Conservation (phyloP, 2,113 vertebrate species). For the Myotis lucifugus region DNA sequence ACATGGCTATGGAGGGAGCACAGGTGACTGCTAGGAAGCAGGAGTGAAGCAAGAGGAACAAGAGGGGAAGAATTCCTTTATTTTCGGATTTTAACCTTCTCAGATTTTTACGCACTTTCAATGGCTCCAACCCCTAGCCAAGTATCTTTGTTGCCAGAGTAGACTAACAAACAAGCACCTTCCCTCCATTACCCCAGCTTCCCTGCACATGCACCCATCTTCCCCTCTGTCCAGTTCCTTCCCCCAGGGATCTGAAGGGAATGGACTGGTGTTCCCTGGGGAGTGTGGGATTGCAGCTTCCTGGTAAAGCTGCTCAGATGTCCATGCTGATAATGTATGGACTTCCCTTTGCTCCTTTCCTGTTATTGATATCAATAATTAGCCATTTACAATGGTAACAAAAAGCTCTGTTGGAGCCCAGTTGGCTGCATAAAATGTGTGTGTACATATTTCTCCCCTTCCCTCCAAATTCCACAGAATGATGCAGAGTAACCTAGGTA, state of each 20-base stretch:
- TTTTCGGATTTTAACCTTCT: too few species aligned
- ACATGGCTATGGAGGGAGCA: too few species aligned
- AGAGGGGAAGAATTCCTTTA: too few species aligned
- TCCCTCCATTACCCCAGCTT: neutral
- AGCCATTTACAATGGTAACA: neutral
- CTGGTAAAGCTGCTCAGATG: neutral
- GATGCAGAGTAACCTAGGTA: neutral
- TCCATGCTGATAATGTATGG: neutral
- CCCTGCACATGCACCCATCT: neutral
- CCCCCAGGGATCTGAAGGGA: neutral
- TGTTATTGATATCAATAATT: neutral
- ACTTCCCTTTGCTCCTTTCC: neutral
- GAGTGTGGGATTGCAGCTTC: neutral
- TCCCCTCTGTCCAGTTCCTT: neutral
- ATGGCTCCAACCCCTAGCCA: too few species aligned
- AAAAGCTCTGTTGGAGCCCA: neutral
- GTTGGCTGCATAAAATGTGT: neutral
- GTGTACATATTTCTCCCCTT: rapidly evolving
- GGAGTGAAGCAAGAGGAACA: too few species aligned
- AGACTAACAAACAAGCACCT: neutral
- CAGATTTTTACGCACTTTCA: too few species aligned
- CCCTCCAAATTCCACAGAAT: neutral
- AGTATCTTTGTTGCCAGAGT: neutral
- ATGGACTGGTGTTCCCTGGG: neutral
- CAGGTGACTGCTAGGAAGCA: too few species aligned